Conservation (phyloP, 2,113 vertebrate species). For the Callithrix jacchus region DNA sequence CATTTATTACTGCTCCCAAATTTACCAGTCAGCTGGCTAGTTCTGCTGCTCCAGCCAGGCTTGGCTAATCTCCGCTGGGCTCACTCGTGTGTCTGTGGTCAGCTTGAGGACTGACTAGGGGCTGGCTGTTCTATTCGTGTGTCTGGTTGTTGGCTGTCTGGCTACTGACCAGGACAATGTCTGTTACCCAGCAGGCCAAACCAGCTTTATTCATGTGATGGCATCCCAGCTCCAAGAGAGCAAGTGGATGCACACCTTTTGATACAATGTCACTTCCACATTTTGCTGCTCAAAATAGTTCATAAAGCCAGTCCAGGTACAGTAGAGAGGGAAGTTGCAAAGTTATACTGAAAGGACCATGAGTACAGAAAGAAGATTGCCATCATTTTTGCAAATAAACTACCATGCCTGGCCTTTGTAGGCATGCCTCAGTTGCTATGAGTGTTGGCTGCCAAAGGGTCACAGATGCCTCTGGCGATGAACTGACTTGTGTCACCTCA, state of each 20-base stretch:
- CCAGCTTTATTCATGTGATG: background rate
- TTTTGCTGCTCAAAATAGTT: constrained; percentile 4
- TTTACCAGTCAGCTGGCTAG: background rate
- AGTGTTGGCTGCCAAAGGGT: background rate
- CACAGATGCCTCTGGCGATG: background rate
- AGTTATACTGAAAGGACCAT: background rate
- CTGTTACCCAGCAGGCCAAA: background rate
- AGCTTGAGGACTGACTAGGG: background rate
- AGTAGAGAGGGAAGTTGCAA: background rate
- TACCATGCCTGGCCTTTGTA: background rate
- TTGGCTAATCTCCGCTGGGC: background rate
- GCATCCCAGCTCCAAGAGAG: background rate
- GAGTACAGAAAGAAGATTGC: background rate
- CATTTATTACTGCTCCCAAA: constrained; percentile 1
- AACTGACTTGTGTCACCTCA: background rate
- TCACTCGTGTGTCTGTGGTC: background rate
- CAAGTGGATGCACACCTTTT: background rate
- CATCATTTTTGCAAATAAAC: background rate
- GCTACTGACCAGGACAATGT: background rate
- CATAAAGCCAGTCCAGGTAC: background rate
- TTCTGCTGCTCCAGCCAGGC: background rate
- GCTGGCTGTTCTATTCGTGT: background rate
- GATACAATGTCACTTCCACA: background rate
- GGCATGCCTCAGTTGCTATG: background rate
- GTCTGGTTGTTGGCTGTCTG: background rate